Evolutionary conservation across 30 jellyfish, hydroid and myxozoan species (phyloP), one percentile per base, ranked within the genome.

Genomic region (Turritopsis dohrnii): DNA sequence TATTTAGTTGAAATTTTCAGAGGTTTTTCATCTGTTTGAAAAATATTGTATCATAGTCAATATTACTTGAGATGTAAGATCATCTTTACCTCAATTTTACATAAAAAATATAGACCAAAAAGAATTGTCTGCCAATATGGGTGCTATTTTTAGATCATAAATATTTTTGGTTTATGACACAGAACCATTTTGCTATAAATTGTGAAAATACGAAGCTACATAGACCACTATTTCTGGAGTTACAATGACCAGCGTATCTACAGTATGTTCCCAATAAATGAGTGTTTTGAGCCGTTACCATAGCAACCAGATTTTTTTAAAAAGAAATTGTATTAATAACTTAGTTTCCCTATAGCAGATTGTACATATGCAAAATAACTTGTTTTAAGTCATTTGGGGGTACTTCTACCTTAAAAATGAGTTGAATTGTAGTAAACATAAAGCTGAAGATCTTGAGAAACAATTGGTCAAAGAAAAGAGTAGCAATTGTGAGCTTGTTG

Each of bases 1-100:
- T 22, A 1, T 74, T 29, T 3, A 74, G 13, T 74, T 74, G 82
- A 74, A 74, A 74, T 74, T 74, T 74, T 74, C 54, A 23, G 72
- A 25, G 20, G 16, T 5, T 1, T 1, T 29, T 74, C 52, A 74
- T 4, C 13, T 22, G 7, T 3, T 22, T 25, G 20, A 3, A 74
- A 28, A 74, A 74, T 21, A 74, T 74, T 21, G n/a, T 54, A 54
- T 54, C 19, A 16, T 54, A 54, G 72, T 54, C 29, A 26, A 66
- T 66, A 21, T 66, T 3, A 21, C 7, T 66, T 4, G 7, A 17
- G 8, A 26, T 8, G 17, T 21, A 66, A 21, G 7, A 21, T 1
- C 8, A 66, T 3, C n/a, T n/a, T n/a, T n/a, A 21, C 17, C 16
- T 21, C 29, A 21, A 21, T 66, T 66, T 66, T 66, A 54, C 18